Evolutionary conservation across 2,888 invertebrate species (phyloP), one percentile per base, ranked within the genome.

Genomic region (Andrena dorsata): DNA sequence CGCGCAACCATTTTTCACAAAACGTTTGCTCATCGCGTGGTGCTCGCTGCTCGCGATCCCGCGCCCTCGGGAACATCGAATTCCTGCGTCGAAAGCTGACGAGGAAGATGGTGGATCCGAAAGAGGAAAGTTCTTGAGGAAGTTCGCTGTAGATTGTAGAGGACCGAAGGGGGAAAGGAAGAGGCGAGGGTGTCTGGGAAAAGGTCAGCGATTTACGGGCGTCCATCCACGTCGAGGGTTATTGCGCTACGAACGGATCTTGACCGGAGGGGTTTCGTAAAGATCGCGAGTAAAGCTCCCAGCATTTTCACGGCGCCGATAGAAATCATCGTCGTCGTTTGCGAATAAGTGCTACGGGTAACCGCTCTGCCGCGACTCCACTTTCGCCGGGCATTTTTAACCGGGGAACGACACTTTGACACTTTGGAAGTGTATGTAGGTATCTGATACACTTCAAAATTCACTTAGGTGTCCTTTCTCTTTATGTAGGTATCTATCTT

Each of bases 161-260:
- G 47, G 47, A 49, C 47, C 75, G n/a, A 41, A 0, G 16, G 66
- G 64, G 28, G 8, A 20, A 68, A 6, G 32, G 68, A 26, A 30
- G 2, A 10, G 30, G 65, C 58, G 74, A 64, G 41, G 41, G 41
- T 56, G 68, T 80, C 74, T 63, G 61, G 56, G 56, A 53, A 84
- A 84, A 77, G 84, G 77, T 84, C 80, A 75, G 68, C 84, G 72
- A 84, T 84, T 81, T 84, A 84, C 68, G 80, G 69, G 68, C 71
- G 69, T 77, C 75, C 77, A 72, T 75, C 76, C 71, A 66, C 51
- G 82, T 58, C 61, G 51, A 76, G 71, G 64, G 65, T 79, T 82
- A 77, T 69, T 75, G 51, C 47, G 61, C 28, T 23, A 49, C 23
- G 53, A 53, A 28, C 8, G 20, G 23, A 51, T 35, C 51, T 68